Conservation (phyloP, 2,888 invertebrate genomes). For the Bhutanitis thaidina region DNA sequence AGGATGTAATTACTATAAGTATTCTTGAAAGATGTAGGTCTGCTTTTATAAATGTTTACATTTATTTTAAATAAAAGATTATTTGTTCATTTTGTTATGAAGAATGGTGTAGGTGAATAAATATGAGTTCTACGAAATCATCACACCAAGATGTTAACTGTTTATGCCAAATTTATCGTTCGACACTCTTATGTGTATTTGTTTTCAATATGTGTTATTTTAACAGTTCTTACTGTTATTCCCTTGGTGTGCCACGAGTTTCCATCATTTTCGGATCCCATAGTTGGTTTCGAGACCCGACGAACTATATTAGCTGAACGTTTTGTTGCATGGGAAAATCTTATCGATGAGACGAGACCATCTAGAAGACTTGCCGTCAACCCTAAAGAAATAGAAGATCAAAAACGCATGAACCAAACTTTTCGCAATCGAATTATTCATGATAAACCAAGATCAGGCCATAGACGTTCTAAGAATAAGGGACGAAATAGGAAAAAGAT, state of each 20-base stretch:
- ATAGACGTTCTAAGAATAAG: conserved; percentile 56
- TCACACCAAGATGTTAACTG: conserved; percentile 61
- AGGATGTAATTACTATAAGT: no score
- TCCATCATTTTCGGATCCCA: conserved; percentile 93
- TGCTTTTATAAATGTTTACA: conserved; percentile 16
- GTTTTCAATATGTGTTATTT: conserved; percentile 57
- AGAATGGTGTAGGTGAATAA: conserved; percentile 54
- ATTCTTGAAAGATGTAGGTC: no score
- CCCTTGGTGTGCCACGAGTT: conserved; percentile 60
- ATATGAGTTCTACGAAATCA: conserved; percentile 56
- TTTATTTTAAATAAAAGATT: conserved; percentile 24
- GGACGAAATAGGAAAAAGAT: conserved; percentile 58
- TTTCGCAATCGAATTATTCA: conserved; percentile 52
- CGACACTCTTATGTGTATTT: conserved; percentile 68
- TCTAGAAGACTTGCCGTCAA: conserved; percentile 85
- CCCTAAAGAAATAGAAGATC: conserved; percentile 83
- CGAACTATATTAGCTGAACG: conserved; percentile 91
- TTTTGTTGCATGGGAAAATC: conserved; percentile 91
- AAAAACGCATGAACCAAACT: conserved; percentile 68
- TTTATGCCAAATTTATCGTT: conserved; percentile 73
- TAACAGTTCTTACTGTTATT: conserved; percentile 61
- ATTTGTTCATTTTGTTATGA: conserved; percentile 23
- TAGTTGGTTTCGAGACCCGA: conserved; percentile 94
- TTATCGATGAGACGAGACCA: conserved; percentile 86
- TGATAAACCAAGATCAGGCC: conserved; percentile 52